Conservation (phyloP, 2,113 vertebrate species). For the Oncorhynchus kisutch region DNA sequence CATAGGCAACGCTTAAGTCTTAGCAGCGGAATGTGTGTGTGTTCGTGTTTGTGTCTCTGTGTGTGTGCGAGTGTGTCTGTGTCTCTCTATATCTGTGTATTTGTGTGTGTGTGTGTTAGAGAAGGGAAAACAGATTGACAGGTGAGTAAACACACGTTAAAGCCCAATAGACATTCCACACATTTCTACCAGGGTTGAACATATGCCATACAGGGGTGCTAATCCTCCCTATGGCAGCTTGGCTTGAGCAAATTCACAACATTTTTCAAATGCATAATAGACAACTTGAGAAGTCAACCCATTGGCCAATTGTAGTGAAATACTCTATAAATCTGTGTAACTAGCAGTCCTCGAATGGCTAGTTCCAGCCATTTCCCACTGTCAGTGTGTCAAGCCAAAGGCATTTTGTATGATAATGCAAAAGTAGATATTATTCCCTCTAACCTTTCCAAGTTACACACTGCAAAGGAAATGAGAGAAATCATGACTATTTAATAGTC, state of each 20-base stretch:
- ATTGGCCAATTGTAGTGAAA: slow-evolving; percentile 2
- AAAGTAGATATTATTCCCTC: slow-evolving; percentile 6
- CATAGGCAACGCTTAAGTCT: slow-evolving; percentile 47
- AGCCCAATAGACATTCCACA: slow-evolving; percentile 71
- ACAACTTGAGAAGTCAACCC: slow-evolving; percentile 31
- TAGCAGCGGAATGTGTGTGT: slow-evolving; percentile 22
- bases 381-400: slow-evolving; percentile 19
- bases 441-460: slow-evolving; percentile 2
- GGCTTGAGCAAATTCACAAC: slow-evolving; percentile 61
- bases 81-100: neutral
- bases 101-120: slow-evolving; percentile 46
- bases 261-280: slow-evolving; percentile 51
- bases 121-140: slow-evolving; percentile 60
- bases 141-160: slow-evolving; percentile 72
- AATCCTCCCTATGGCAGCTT: slow-evolving; percentile 67
- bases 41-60: slow-evolving; percentile 30
- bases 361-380: neutral
- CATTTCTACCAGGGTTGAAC: slow-evolving; percentile 61
- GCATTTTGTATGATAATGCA: slow-evolving; percentile 15
- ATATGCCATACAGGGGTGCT: slow-evolving; percentile 54
- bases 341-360: slow-evolving; percentile 10
- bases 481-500: neutral
- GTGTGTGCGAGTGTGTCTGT: neutral
- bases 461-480: neutral
- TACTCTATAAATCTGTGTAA: slow-evolving; percentile 11